Evolutionary conservation across 2,113 vertebrate genomes (phyloP).

Genomic region (Scatophagus argus): DNA sequence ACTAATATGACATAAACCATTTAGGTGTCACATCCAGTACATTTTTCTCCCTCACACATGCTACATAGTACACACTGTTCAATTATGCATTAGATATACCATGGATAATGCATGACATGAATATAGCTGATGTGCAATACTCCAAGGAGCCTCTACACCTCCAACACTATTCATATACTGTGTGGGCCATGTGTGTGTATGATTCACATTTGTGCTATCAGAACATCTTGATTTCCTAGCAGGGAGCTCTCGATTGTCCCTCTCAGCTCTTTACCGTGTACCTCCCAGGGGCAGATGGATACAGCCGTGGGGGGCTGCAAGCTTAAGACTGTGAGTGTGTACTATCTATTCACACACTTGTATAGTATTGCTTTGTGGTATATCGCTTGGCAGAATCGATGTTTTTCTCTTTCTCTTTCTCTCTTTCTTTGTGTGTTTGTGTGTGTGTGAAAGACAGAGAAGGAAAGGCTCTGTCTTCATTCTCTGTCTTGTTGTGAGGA

Average conservation of each 20-base stretch:
- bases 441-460: conserved; percentile 15
- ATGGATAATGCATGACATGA: conserved; percentile 72
- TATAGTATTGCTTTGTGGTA: conserved; percentile 33
- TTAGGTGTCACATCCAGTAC: conserved; percentile 20
- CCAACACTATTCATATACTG: conserved; percentile 51
- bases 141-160: conserved; percentile 37
- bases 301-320: conserved; percentile 1
- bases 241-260: neutral
- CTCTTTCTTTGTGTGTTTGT: neutral
- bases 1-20: conserved; percentile 47
- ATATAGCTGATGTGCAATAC: conserved; percentile 47
- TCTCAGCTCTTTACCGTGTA: conserved; percentile 32
- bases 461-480: neutral
- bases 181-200: conserved; percentile 16
- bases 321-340: conserved; percentile 46
- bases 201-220: conserved; percentile 15
- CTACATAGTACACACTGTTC: conserved; percentile 44
- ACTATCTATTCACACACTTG: conserved; percentile 50
- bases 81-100: conserved; percentile 59
- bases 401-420: too few species aligned
- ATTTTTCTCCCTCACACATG: conserved; percentile 45
- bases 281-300: conserved; percentile 26
- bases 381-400: conserved; percentile 22
- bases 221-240: conserved; percentile 52
- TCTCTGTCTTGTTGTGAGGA: conserved; percentile 27